Conservation (phyloP, 2,888 invertebrate species). For the Tenthredo scrophulariae region DNA sequence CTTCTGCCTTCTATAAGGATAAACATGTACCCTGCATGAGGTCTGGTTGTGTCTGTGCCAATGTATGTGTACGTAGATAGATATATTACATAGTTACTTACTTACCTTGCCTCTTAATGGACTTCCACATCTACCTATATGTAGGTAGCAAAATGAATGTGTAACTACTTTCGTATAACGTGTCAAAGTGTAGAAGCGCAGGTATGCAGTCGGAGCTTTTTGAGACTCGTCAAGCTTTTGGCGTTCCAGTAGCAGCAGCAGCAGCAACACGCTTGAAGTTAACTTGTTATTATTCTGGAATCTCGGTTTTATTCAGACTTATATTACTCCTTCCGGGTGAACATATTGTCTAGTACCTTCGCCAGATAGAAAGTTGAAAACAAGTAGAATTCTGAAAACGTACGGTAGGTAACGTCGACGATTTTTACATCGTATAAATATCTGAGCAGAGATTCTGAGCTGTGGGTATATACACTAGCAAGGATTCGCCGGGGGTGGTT, state of each 20-base stretch:
- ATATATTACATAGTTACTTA: neutral
- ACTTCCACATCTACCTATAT: neutral
- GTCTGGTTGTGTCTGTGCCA: neutral
- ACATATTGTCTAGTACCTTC: neutral
- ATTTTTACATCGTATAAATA: slow-evolving; percentile 10
- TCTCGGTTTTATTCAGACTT: neutral
- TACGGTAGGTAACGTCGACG: neutral
- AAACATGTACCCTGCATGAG: neutral
- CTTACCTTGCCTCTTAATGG: neutral
- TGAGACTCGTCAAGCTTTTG: neutral
- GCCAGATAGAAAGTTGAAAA: neutral
- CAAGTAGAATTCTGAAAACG: neutral
- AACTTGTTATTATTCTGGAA: slow-evolving; percentile 1
- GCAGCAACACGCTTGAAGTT: neutral
- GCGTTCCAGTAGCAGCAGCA: neutral
- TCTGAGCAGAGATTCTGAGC: neutral
- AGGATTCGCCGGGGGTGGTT: neutral
- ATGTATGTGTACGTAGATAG: neutral
- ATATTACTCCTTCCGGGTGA: neutral
- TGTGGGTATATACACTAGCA: slow-evolving; percentile 3
- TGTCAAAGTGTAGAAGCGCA: neutral
- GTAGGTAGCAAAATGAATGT: neutral
- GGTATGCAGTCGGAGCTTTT: neutral
- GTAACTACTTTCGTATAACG: neutral
- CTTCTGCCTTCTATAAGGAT: neutral